Percentiles rank a stretch among this genome's conserved stretches.
phyloP scores from a whole-genome alignment of 2,113 vertebrate species.

The Myotis yumanensis region DNA sequence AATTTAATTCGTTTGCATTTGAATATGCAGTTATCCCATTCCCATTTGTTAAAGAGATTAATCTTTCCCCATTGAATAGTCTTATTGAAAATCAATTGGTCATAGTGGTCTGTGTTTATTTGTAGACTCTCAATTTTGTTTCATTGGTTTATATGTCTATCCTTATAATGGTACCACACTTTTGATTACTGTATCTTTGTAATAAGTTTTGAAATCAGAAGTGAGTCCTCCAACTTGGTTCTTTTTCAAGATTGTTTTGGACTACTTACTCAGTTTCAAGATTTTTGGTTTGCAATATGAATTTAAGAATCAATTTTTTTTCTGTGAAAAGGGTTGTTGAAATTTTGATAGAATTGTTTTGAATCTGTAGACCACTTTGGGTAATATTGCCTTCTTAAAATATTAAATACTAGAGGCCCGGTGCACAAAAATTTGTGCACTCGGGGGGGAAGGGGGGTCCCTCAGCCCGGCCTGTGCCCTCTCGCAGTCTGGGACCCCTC shows the following conservation, averaged over 20 bases:
- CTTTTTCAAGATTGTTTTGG: background rate
- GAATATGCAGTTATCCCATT: background rate
- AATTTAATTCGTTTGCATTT: background rate
- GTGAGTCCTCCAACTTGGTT: background rate
- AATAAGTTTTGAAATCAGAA: slow-evolving; percentile 15
- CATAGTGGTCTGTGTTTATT: background rate
- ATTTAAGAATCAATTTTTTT: background rate
- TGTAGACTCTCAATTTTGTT: background rate
- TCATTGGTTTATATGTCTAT: background rate
- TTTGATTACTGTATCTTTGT: background rate
- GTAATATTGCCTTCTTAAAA: background rate
- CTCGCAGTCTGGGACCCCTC: too few relatives aligned
- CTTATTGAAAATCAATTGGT: background rate
- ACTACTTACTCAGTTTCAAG: background rate
- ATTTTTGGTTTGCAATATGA: background rate
- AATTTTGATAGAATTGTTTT: background rate
- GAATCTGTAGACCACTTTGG: background rate
- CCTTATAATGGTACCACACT: background rate
- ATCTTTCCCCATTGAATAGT: background rate
- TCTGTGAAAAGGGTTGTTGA: background rate
- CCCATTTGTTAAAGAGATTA: background rate
- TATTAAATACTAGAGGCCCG: too few relatives aligned
- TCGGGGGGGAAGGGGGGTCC: too few relatives aligned
- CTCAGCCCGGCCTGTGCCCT: too few relatives aligned
- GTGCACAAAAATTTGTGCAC: too few relatives aligned